Evolutionary conservation across 2,888 invertebrate species (phyloP).

Genomic region (Brenthis ino): DNA sequence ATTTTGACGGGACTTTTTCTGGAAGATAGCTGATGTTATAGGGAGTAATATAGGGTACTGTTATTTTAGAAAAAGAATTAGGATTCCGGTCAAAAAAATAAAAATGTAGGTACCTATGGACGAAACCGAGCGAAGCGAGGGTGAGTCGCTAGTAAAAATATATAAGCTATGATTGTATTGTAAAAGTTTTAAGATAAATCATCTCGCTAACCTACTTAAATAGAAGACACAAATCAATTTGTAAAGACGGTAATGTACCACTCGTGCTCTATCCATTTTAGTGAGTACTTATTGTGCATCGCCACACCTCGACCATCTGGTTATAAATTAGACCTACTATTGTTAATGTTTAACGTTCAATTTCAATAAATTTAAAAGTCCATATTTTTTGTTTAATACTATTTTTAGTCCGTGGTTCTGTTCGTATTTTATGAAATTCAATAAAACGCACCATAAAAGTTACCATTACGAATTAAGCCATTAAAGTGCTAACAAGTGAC

Average conservation of each 20-base stretch:
- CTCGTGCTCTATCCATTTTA: slow-evolving; percentile 32
- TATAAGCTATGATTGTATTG: not conserved
- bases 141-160: no score
- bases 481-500: no score
- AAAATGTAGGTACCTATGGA: no score
- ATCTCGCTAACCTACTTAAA: slow-evolving; percentile 15
- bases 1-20: no score
- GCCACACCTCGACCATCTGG: slow-evolving; percentile 19
- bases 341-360: slow-evolving; percentile 9
- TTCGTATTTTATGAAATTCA: no score
- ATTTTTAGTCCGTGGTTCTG: not conserved
- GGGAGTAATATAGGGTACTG: no score
- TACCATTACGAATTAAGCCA: no score
- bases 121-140: no score
- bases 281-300: slow-evolving; percentile 9
- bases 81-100: no score
- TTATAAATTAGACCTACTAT: slow-evolving; percentile 21
- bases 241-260: slow-evolving; percentile 22
- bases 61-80: no score
- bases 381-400: not conserved
- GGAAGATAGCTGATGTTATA: no score
- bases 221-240: slow-evolving; percentile 27
- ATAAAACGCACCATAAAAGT: no score
- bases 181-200: slow-evolving; percentile 15
- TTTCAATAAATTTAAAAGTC: not conserved